These are phyloP conservation scores for zebrafish (Danio rerio) DNA, from an alignment of 2,113 vertebrate species.

Conservation along the genomic window DNA sequence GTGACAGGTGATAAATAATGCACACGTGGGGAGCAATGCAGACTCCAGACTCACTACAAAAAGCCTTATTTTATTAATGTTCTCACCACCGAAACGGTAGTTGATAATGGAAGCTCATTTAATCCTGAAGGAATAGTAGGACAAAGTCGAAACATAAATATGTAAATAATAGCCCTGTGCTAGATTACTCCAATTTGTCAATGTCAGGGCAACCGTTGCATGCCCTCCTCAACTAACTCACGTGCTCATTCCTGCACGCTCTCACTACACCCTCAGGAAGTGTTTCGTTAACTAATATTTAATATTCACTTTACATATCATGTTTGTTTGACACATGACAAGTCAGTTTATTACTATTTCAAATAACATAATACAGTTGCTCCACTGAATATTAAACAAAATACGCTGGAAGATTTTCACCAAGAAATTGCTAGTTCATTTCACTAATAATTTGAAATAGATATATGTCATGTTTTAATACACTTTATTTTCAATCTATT, in stretches of 20 bases:
- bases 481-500: too few species aligned
- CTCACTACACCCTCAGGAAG: background rate
- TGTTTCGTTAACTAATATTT: background rate
- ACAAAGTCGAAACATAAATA: slow-evolving; percentile 53
- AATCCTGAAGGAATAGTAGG: slow-evolving; percentile 54
- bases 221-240: slow-evolving; percentile 22
- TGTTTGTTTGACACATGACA: slow-evolving; percentile 1
- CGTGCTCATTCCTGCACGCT: background rate
- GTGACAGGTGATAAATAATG: slow-evolving; percentile 53
- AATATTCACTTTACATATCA: too few species aligned
- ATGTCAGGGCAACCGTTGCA: slow-evolving; percentile 43
- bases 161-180: slow-evolving; percentile 62
- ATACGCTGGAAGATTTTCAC: too few species aligned
- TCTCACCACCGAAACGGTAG: slow-evolving; percentile 31
- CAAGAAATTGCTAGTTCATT: too few species aligned
- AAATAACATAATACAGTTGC: too few species aligned
- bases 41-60: slow-evolving; percentile 27
- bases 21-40: slow-evolving; percentile 5
- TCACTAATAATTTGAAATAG: too few species aligned
- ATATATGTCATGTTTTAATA: too few species aligned
- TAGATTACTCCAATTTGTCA: slow-evolving; percentile 63
- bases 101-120: slow-evolving; percentile 58
- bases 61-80: slow-evolving; percentile 48
- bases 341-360: too few species aligned
- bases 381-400: too few species aligned